A percentile compares a stretch with the other conserved stretches of the same genome.
phyloP scores from a whole-genome alignment of 2,888 invertebrate species.

The Ophion slaviceki region DNA sequence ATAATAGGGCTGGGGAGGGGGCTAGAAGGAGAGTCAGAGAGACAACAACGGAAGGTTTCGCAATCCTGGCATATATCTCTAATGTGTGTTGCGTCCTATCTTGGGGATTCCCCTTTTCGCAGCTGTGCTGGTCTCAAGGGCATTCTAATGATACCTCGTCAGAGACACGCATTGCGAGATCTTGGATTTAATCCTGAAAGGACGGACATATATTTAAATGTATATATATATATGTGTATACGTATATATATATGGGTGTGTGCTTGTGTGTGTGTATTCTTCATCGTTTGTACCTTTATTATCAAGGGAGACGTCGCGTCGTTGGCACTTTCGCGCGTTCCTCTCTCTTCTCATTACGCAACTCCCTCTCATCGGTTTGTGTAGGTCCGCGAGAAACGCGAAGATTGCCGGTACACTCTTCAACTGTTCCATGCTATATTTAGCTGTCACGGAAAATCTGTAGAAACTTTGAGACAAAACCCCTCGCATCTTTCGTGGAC shows the following conservation, averaged over 20 bases:
- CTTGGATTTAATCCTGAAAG: conserved; percentile 51
- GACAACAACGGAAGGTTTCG: conserved; percentile 30
- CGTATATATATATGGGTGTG: neutral
- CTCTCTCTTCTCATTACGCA: neutral
- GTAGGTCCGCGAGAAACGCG: neutral
- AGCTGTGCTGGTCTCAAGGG: conserved; percentile 38
- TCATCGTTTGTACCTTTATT: conserved; percentile 32
- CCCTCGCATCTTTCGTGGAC: conserved; percentile 8
- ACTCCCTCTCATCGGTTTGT: neutral
- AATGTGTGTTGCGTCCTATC: conserved; percentile 15
- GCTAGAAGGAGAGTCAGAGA: neutral
- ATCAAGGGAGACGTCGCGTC: conserved; percentile 22
- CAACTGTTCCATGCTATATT: conserved; percentile 32
- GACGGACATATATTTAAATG: conserved; percentile 19
- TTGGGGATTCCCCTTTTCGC: neutral
- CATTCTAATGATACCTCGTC: conserved; percentile 55
- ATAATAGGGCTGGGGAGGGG: neutral
- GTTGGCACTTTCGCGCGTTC: conserved; percentile 27
- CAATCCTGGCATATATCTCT: conserved; percentile 8
- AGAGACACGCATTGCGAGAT: conserved; percentile 46
- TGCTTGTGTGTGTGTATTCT: neutral
- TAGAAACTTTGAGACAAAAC: conserved; percentile 2
- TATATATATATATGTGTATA: neutral
- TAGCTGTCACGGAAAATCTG: conserved; percentile 35
- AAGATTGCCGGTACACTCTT: conserved; percentile 21